Evolutionary conservation across 2,797 vertebrate species (phyloP), one percentile per base, ranked within the genome.

Genomic region (Novumbra hubbsi): DNA sequence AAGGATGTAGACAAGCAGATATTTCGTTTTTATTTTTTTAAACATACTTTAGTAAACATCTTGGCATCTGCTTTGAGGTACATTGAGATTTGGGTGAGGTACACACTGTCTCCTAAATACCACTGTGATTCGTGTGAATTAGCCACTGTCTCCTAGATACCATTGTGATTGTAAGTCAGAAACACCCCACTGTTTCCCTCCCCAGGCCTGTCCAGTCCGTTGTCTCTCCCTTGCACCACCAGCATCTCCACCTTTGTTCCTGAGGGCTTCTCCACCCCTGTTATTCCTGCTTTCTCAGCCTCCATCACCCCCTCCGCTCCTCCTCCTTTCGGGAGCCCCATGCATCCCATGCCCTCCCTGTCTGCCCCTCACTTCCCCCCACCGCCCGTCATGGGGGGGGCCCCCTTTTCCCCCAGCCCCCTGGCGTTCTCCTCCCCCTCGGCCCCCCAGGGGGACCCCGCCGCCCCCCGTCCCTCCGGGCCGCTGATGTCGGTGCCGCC

Each of bases 401-500:
- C 73, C 0, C 84, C 92, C 9, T 76, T 77, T 70, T 87, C 71
- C 75, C 82, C 78, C 0, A 62, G 71, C 78, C 73, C 63, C 55
- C 14, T 73, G 27, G 48, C 86, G 14, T 83, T 86, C 62, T 80
- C 77, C 79, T 41, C 71, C 81, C 28, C 76, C 60, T 80, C 77
- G 77, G 30, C 71, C 81, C 28, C 77, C 55, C 72, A 86, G 30
- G 0, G 73, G 41, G 80, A 80, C 32, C 83, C 84, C 72, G 90
- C 76, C n/a, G 27, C 66, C 27, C 78, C 34, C 4, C 71, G 76
- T 7, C 45, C 76, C 0, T 30, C 89, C 0, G 82, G 84, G 5
- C 9, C 89, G 16, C 77, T 77, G 48, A 74, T 91, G 49, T 69
- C 92, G 0, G 81, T 91, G 8, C 94, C 96, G 24, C 90, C 96